Evolutionary conservation across 2,797 vertebrate species (phyloP).

Genomic region (Percopsis omiscomaycus): DNA sequence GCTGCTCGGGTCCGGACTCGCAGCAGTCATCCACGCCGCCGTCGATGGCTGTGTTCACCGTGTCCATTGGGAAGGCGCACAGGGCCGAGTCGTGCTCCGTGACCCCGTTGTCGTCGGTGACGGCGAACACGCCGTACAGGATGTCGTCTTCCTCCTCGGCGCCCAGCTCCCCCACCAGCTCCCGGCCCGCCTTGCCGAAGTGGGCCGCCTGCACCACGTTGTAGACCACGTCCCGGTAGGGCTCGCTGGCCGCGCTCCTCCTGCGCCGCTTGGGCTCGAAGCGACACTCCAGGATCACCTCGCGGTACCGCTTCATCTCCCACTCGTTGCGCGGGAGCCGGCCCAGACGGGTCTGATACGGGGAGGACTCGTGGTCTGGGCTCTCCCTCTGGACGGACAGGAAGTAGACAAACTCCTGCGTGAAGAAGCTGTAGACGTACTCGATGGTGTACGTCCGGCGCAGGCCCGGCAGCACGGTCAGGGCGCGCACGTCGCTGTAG

Average conservation of each 20-base stretch:
- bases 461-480: slow-evolving; percentile 84
- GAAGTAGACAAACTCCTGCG: slow-evolving; percentile 86
- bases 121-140: slow-evolving; percentile 86
- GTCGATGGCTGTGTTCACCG: slow-evolving; percentile 81
- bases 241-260: slow-evolving; percentile 53
- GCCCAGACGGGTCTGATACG: slow-evolving; percentile 84
- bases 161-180: slow-evolving; percentile 82
- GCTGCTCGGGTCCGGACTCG: slow-evolving; percentile 61
- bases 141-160: slow-evolving; percentile 77
- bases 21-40: slow-evolving; percentile 87
- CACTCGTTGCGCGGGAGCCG: slow-evolving; percentile 83
- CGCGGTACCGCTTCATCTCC: slow-evolving; percentile 83
- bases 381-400: slow-evolving; percentile 85
- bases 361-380: slow-evolving; percentile 64
- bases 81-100: slow-evolving; percentile 80
- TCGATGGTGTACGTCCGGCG: slow-evolving; percentile 81
- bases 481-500: slow-evolving; percentile 71
- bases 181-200: slow-evolving; percentile 75
- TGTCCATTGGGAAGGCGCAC: slow-evolving; percentile 87
- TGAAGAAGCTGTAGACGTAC: slow-evolving; percentile 87
- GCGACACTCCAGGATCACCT: slow-evolving; percentile 88
- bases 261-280: slow-evolving; percentile 84
- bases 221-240: slow-evolving; percentile 77
- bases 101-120: slow-evolving; percentile 67
- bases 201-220: slow-evolving; percentile 89